phyloP scores from a whole-genome alignment of 1,140 invertebrate genomes.

The Panonychus citri region DNA sequence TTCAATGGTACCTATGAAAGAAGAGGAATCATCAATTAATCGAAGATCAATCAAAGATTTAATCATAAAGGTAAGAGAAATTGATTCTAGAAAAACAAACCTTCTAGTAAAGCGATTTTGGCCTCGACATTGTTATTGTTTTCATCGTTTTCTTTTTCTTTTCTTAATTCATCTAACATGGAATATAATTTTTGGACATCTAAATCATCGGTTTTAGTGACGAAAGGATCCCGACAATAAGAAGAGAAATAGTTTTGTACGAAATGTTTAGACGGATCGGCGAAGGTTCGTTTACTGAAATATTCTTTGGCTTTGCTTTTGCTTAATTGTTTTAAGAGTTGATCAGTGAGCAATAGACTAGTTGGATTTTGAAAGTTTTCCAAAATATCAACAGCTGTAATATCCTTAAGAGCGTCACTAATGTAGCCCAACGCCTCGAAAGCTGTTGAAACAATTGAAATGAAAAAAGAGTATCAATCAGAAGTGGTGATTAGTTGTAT shows the following conservation, averaged over 20 bases:
- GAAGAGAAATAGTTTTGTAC: conserved; percentile 59
- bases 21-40: too few relatives aligned
- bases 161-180: neutral
- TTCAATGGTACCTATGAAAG: conserved; percentile 7
- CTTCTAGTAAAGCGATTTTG: conserved; percentile 6
- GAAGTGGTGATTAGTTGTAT: neutral
- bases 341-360: conserved; percentile 54
- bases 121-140: neutral
- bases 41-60: too few relatives aligned
- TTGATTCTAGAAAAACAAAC: neutral
- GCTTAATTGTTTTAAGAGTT: conserved; percentile 50
- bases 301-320: conserved; percentile 21
- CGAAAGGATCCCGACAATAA: conserved; percentile 56
- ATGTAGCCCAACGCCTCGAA: conserved; percentile 4
- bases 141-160: neutral
- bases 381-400: conserved; percentile 68
- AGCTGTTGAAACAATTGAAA: neutral
- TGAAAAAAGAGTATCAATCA: neutral
- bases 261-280: conserved; percentile 56
- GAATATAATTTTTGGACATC: conserved; percentile 14
- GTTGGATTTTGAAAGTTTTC: conserved; percentile 60
- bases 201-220: conserved; percentile 16
- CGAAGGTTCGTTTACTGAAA: conserved; percentile 37
- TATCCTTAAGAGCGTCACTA: conserved; percentile 30
- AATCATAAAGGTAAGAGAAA: neutral